Evolutionary conservation across 2,113 vertebrate genomes (phyloP), one percentile per base, ranked within the genome.

Genomic region (Salvelinus fontinalis): DNA sequence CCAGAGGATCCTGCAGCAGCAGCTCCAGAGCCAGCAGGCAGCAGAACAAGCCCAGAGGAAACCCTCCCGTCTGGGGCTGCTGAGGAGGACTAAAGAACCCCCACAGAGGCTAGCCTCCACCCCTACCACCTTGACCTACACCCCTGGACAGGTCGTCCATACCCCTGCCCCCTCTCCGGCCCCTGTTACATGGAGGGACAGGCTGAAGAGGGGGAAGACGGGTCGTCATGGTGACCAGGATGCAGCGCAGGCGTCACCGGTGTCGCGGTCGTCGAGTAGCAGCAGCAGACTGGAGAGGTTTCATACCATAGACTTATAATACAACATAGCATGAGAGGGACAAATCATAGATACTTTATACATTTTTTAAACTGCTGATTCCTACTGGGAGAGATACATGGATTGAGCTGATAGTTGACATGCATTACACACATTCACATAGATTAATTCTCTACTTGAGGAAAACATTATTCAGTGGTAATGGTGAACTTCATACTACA

Each of bases 1-100:
- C 65, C 94, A 94, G 86, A 68, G 84, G 39, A 81, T 96, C 71
- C 82, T 96, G 67, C 86, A 91, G 1, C 92, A 95, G 81, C 92
- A 89, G 85, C 73, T 96, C 12, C 75, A 85, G 75, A 84, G 1
- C 67, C 95, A 96, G 89, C 83, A 75, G 69, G 90, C 91, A 72
- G 91, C 92, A 0, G 91, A 94, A 75, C 86, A 91, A 81, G 57
- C 67, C 80, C 84, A 83, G 84, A 89, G 84, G 77, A 81, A 84
- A 74, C 1, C 85, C 1, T 81, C 78, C 49, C 85, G 89, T 4
- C 75, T 92, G 31, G 77, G 83, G 11, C 75, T 90, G 34, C 80
- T 94, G 76, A 82, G 90, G 44, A 89, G 92, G 65, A 80, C 60
- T 59, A 90, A 89, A 75, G 83, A 79, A 22, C 22, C 79, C 0